Evolutionary conservation across 2,113 vertebrate species (phyloP).

Genomic region (Dasyurus viverrinus): DNA sequence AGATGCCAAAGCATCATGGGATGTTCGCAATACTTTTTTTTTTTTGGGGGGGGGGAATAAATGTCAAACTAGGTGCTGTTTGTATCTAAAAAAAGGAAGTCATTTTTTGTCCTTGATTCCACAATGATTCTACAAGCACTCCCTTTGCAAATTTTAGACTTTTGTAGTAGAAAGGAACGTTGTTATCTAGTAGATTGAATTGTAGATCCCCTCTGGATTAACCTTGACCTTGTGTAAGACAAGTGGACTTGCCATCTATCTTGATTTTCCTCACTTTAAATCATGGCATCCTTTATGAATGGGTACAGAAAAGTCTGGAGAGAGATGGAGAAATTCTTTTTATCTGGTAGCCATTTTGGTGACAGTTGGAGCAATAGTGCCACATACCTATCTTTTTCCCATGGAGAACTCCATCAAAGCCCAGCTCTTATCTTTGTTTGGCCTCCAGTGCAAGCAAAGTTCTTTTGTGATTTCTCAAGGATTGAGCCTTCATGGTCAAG

Average conservation of each 20-base stretch:
- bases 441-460: background rate
- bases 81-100: conserved; percentile 31
- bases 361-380: background rate
- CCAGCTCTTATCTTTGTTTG: background rate
- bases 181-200: background rate
- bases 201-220: background rate
- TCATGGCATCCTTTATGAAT: conserved; percentile 1
- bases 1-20: background rate
- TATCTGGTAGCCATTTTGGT: background rate
- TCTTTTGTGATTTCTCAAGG: conserved; percentile 39
- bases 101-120: background rate
- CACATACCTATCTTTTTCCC: background rate
- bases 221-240: conserved; percentile 20
- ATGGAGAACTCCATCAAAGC: background rate
- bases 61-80: background rate
- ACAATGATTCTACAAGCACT: background rate
- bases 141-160: background rate
- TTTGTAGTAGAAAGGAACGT: background rate
- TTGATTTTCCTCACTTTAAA: background rate
- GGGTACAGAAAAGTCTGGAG: conserved; percentile 14
- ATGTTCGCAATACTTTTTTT: conserved; percentile 19
- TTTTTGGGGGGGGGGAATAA: background rate
- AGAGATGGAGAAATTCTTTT: conserved; percentile 18
- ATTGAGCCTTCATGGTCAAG: background rate
- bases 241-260: background rate